phyloP scores from a whole-genome alignment of 2,888 invertebrate species.

The Mythimna vitellina region DNA sequence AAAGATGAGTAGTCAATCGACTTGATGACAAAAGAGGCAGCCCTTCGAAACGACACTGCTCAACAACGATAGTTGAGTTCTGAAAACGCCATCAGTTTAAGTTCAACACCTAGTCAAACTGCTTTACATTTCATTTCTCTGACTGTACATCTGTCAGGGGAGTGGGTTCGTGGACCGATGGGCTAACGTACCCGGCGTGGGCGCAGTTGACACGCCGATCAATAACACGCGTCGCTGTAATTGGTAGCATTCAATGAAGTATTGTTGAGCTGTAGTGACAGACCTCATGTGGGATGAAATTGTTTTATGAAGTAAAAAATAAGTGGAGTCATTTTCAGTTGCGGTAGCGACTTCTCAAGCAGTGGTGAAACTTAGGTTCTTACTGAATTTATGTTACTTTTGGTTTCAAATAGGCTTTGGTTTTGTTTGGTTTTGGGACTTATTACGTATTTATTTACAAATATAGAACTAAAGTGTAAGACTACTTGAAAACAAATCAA shows the following conservation, averaged over 20 bases:
- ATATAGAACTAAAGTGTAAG: too few relatives aligned
- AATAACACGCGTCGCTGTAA: constrained; percentile 71
- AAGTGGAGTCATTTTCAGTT: constrained; percentile 5
- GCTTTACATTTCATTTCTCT: background rate
- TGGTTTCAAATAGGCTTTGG: too few relatives aligned
- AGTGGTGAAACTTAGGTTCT: too few relatives aligned
- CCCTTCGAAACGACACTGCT: background rate
- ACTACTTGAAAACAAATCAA: too few relatives aligned
- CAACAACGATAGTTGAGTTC: background rate
- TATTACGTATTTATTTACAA: too few relatives aligned
- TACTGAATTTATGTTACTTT: too few relatives aligned
- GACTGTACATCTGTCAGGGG: constrained; percentile 53
- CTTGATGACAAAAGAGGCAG: background rate
- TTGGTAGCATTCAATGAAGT: constrained; percentile 72
- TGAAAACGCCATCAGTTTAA: background rate
- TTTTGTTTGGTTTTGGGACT: too few relatives aligned
- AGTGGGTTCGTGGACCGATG: constrained; percentile 74
- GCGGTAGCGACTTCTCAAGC: background rate
- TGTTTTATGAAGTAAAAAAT: constrained; percentile 16
- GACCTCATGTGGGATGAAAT: constrained; percentile 56
- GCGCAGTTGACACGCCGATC: constrained; percentile 75
- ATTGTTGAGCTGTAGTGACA: constrained; percentile 65
- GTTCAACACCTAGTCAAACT: background rate
- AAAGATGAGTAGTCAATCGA: background rate
- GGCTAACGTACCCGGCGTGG: constrained; percentile 69